Percentiles rank a stretch among this genome's conserved stretches.
Conservation (phyloP, 2,888 invertebrate species). For the Plebejus melissa region DNA sequence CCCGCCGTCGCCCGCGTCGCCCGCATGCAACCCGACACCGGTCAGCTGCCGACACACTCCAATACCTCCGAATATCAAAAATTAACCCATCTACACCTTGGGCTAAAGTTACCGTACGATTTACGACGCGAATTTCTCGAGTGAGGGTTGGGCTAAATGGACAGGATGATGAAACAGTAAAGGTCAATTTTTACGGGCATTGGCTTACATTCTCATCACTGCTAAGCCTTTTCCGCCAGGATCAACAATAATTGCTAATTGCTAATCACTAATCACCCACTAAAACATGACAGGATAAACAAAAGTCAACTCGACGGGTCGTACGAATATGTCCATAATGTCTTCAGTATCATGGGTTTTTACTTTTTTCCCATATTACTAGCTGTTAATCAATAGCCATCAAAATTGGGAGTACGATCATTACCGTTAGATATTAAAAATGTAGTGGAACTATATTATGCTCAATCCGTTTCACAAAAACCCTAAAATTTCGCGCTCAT, state of each 20-base stretch:
- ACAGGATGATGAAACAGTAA: not conserved
- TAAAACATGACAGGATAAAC: too few relatives aligned
- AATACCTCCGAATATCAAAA: constrained; percentile 18
- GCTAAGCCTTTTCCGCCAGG: too few relatives aligned
- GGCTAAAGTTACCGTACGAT: constrained; percentile 21
- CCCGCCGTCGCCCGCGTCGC: not conserved
- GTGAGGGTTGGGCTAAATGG: not conserved
- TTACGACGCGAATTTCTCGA: not conserved
- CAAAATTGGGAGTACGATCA: too few relatives aligned
- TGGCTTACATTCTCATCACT: not conserved
- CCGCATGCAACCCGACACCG: constrained; percentile 14
- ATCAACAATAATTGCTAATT: too few relatives aligned
- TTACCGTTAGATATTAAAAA: too few relatives aligned
- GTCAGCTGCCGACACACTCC: constrained; percentile 19
- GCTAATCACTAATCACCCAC: too few relatives aligned
- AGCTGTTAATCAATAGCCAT: too few relatives aligned
- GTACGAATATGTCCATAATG: too few relatives aligned
- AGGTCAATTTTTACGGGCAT: not conserved
- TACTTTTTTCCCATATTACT: too few relatives aligned
- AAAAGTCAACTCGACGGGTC: too few relatives aligned
- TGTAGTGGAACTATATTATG: too few relatives aligned
- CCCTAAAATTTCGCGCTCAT: not conserved
- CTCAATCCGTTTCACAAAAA: not conserved
- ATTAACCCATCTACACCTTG: constrained; percentile 19
- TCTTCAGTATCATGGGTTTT: too few relatives aligned